phyloP scores from a whole-genome alignment of 30 jellyfish, hydroid and myxozoan genomes.

The Hydractinia echinata region DNA sequence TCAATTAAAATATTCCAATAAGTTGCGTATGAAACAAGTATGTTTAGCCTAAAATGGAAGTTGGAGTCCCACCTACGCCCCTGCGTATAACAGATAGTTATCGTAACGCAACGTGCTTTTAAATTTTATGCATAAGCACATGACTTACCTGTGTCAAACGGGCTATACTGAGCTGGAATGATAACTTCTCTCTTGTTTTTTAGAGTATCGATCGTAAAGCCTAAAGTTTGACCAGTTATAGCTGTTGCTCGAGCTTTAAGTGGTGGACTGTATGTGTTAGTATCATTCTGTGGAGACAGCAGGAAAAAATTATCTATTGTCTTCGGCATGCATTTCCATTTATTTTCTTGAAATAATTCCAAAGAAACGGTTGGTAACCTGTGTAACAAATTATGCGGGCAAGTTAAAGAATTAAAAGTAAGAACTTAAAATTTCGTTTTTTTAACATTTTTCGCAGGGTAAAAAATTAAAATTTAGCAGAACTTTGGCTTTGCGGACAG shows the following conservation, averaged over 20 bases:
- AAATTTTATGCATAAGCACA: not conserved
- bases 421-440: not conserved
- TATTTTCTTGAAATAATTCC: constrained; percentile 57
- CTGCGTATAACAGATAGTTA: not conserved
- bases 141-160: constrained; percentile 55
- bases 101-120: not conserved
- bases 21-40: no score
- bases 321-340: constrained; percentile 73
- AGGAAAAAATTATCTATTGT: constrained; percentile 53
- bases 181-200: constrained; percentile 26
- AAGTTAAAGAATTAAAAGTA: not conserved
- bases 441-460: no score
- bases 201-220: constrained; percentile 38
- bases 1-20: no score
- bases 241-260: constrained; percentile 66
- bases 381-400: not conserved
- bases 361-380: constrained; percentile 72
- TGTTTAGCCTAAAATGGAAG: no score
- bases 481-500: no score
- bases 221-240: constrained; percentile 70
- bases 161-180: constrained; percentile 48
- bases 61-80: no score
- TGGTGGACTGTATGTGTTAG: constrained; percentile 14
- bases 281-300: constrained; percentile 16
- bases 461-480: no score